A percentile compares a stretch with the other conserved stretches of the same genome.
These are phyloP conservation scores for Ataeniobius toweri DNA, from an alignment of 2,797 vertebrate species.

Conservation along the genomic window DNA sequence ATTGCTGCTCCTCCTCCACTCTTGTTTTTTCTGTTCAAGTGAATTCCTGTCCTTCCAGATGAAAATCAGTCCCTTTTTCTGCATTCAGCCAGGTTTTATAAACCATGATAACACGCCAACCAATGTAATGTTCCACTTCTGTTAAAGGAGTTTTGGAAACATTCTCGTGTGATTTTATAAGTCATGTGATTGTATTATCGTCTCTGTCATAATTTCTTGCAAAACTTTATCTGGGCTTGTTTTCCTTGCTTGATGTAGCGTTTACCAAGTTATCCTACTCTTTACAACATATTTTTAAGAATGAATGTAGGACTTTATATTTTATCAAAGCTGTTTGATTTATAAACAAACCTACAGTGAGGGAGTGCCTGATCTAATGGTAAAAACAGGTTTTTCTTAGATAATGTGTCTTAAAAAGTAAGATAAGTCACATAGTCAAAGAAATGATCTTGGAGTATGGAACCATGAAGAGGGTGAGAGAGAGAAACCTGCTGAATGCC, in stretches of 20 bases:
- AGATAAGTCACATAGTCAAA: slow-evolving; percentile 42
- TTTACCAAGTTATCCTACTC: not conserved
- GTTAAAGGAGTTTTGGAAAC: too few species aligned
- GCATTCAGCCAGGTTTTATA: too few species aligned
- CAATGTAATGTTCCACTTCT: too few species aligned
- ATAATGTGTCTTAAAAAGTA: slow-evolving; percentile 44
- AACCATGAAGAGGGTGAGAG: slow-evolving; percentile 3
- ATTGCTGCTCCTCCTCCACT: too few species aligned
- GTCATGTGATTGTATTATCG: not conserved
- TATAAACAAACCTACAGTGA: not conserved
- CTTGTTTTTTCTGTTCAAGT: too few species aligned
- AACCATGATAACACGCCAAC: too few species aligned
- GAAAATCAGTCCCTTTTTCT: too few species aligned
- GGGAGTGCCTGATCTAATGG: not conserved
- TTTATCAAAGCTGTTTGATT: not conserved
- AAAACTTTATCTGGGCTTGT: not conserved
- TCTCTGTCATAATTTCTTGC: not conserved
- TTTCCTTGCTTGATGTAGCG: not conserved
- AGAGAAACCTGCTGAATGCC: slow-evolving; percentile 62
- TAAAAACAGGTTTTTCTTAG: slow-evolving; percentile 13
- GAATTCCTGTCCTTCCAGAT: too few species aligned
- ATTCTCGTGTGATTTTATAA: not conserved
- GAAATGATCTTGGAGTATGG: slow-evolving; percentile 22
- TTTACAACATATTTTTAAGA: not conserved
- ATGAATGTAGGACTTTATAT: not conserved